Base-by-base conservation (phyloP, 2,113 vertebrate genomes). In the Camelus dromedarius region DNA sequence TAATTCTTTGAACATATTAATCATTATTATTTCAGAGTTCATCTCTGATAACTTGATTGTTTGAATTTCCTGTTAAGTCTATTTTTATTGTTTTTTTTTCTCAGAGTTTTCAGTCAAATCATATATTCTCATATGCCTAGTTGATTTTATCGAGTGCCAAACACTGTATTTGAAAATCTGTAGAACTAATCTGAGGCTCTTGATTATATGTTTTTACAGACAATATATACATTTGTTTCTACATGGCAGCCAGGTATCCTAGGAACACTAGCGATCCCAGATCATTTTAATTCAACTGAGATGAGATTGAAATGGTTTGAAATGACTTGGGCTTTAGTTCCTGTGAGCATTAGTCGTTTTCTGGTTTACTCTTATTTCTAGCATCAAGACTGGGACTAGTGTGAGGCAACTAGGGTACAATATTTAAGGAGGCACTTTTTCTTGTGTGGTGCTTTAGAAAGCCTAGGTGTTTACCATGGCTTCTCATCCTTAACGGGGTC, bases 1-100 rank as follows among this genome's bases (percentile, higher is more conserved):
- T 30, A 30, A 52, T 79, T 81, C 54, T 81, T 81, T 42, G 26
- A 81, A 81, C 38, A 46, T 58, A 16, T 19, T 28, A 62, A 12
- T 93, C 26, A 69, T 70, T 52, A 32, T 80, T 94, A 13, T 94
- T 94, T 94, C 64, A 67, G 82, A 69, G 56, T 35, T 35, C 18
- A 69, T 58, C 6, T 75, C 20, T 93, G 46, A 89, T 85, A 38
- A 56, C 24, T 72, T 15, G 26, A 66, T 89, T 91, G 26, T 81
- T 69, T 89, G 64, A 8, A 87, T 88, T 42, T 87, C 52, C 9
- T 95, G 6, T 79, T 79, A 77, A 85, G 5, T 89, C 32, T 77
- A 1, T 52, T 89, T 70, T 72, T 64, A n/a, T 54, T 70, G 10
- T 20, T 67, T 26, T 75, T 83, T 66, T 79, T 35, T 64, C 28